These are phyloP conservation scores for Lytechinus variegatus DNA, from an alignment of 35 echinoderm and acorn worm species.

Conservation along the genomic window DNA sequence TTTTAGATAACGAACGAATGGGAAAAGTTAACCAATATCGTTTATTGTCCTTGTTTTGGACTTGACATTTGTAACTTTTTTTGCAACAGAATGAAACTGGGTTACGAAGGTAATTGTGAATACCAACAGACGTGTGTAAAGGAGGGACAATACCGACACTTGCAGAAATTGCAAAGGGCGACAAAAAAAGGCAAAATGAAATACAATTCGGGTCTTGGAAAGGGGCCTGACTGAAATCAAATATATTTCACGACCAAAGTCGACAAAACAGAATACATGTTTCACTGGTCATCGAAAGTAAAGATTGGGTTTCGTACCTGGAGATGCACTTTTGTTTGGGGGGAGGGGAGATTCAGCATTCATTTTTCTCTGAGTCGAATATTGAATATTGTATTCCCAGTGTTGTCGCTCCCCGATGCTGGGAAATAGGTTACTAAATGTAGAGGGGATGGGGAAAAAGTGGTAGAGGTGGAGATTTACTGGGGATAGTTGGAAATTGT, in stretches of 20 bases:
- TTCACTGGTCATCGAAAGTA: conserved; percentile 31
- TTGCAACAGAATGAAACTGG: not conserved
- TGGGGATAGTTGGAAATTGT: not conserved
- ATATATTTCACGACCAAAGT: not conserved
- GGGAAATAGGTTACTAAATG: not conserved
- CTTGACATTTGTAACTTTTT: not conserved
- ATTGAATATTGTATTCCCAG: conserved; percentile 41
- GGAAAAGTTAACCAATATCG: not conserved
- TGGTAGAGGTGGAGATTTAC: not conserved
- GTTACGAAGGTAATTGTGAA: not conserved
- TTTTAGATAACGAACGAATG: not conserved
- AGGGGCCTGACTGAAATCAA: not conserved
- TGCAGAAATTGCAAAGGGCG: conserved; percentile 16
- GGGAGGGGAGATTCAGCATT: conserved; percentile 5
- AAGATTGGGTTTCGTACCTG: not conserved
- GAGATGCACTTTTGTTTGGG: conserved; percentile 28
- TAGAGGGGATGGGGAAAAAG: not conserved
- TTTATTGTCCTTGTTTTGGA: conserved; percentile 21
- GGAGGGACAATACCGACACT: not conserved
- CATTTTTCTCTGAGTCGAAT: conserved; percentile 12
- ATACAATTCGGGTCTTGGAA: not conserved
- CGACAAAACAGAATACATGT: conserved; percentile 12
- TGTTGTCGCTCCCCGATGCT: not conserved
- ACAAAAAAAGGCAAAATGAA: not conserved
- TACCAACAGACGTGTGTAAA: not conserved